phyloP scores from a whole-genome alignment of 2,797 vertebrate genomes.

The Potorous gilbertii region DNA sequence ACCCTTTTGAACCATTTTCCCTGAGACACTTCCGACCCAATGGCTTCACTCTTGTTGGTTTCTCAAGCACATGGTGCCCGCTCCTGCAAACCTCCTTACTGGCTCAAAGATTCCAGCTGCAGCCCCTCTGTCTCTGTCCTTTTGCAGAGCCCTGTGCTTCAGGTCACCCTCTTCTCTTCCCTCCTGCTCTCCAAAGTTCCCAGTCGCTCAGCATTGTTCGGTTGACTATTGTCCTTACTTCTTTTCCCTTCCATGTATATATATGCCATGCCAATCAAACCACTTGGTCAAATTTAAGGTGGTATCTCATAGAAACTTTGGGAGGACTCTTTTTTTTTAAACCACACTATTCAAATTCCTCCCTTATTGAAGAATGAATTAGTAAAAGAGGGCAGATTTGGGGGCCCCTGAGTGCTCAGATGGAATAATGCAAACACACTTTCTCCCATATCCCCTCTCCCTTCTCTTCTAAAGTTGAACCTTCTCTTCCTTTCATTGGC shows the following conservation, averaged over 20 bases:
- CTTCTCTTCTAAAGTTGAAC: neutral
- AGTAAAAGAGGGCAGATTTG: neutral
- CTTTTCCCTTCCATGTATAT: neutral
- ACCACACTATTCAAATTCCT: neutral
- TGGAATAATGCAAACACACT: neutral
- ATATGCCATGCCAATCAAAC: neutral
- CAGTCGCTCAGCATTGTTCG: neutral
- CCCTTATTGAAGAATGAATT: neutral
- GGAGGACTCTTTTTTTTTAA: neutral
- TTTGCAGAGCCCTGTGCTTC: no score
- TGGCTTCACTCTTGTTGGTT: neutral
- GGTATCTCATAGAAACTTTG: neutral
- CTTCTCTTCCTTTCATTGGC: neutral
- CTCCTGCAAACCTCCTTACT: neutral
- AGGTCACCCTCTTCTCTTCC: neutral
- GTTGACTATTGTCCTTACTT: neutral
- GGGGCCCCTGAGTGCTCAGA: neutral
- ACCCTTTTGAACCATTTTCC: neutral
- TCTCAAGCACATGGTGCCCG: neutral
- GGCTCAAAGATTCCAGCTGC: neutral
- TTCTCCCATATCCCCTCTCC: neutral
- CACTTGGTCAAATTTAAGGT: neutral
- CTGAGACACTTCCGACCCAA: neutral
- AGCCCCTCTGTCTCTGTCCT: neutral
- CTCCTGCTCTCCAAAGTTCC: neutral